Base-by-base conservation (phyloP, 2,888 invertebrate genomes). In the Drosophila fulvimacula region DNA sequence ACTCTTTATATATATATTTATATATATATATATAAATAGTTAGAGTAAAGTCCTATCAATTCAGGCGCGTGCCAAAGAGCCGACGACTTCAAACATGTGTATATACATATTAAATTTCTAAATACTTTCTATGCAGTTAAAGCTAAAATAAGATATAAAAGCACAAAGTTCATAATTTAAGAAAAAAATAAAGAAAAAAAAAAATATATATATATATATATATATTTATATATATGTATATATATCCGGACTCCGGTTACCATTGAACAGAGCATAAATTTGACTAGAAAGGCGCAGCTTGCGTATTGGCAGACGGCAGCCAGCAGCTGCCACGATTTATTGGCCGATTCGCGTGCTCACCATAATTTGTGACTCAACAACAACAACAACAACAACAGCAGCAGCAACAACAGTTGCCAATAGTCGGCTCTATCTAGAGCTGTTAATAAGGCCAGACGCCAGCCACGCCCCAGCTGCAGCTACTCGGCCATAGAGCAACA, bases 61-160 rank as follows among this genome's bases (percentile, higher is more conserved):
- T 83, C 63, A 39, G 76, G 73, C 67, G 80, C 85, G 81, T 82
- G 82, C 67, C 71, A 57, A 79, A 81, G 82, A 70, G 39, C 9
- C 39, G 24, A n/a, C 0, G 9, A 2, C 9, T 10, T 9, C 10
- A 15, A 30, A 15, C 19, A 41, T 30, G 27, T 5, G 30, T 30
- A 55, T 27, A 53, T 53, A 53, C 38, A 38, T 52, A 39, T 9
- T 4, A 32, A 49, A 13, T 49, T 4, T 7, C 49, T 17, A 5
- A 32, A 9, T 19, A 13, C 11, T 19, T 30, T 2, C 7, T 4
- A 3, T 19, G 5, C 17, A 32, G 49, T 11, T 32, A 46, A 46
- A 24, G 15, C 24, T 24, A 48, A 30, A 6, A 17, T 10, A 30
- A 44, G 1, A 57, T 39, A 41, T 19, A 21, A 38, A 58, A 61